phyloP scores from a whole-genome alignment of 1,140 invertebrate genomes.

The Macrotrachela quadricornifera region DNA sequence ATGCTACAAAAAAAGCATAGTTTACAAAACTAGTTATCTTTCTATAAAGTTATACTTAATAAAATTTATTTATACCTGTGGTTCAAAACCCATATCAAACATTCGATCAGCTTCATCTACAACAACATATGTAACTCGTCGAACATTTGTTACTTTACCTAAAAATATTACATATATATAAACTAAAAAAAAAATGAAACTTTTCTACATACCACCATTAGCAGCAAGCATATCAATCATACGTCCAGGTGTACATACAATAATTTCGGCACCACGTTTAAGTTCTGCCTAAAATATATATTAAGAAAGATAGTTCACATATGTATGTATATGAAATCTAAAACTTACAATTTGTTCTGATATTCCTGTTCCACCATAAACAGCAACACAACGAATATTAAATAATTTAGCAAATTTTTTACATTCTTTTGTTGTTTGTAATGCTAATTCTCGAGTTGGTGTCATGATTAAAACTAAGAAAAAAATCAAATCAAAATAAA shows the following conservation, averaged over 20 bases:
- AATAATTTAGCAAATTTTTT: conserved; percentile 79
- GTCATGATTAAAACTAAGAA: conserved; percentile 63
- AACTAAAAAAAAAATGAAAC: not conserved
- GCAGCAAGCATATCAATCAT: conserved; percentile 99
- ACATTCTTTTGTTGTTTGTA: conserved; percentile 94
- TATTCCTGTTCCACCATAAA: conserved; percentile 92
- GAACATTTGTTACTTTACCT: conserved; percentile 76
- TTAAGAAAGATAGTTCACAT: too few species aligned
- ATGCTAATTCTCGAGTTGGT: conserved; percentile 86
- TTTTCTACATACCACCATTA: conserved; percentile 45
- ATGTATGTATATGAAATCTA: conserved; percentile 46
- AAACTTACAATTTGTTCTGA: conserved; percentile 63
- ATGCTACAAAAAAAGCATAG: too few species aligned
- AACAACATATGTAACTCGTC: conserved; percentile 83
- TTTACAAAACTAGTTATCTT: too few species aligned
- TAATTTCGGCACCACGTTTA: conserved; percentile 89
- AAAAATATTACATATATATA: conserved; percentile 14
- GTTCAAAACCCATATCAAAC: conserved; percentile 99
- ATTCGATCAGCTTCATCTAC: conserved; percentile 96
- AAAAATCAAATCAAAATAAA: conserved; percentile 4
- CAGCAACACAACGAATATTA: conserved; percentile 67
- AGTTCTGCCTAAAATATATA: conserved; percentile 47
- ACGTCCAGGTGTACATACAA: conserved; percentile 91
- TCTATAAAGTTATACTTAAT: conserved; percentile 52
- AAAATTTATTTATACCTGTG: conserved; percentile 85